These are phyloP conservation scores for Elysia crispata DNA, from an alignment of 2,888 invertebrate species.

Conservation along the genomic window DNA sequence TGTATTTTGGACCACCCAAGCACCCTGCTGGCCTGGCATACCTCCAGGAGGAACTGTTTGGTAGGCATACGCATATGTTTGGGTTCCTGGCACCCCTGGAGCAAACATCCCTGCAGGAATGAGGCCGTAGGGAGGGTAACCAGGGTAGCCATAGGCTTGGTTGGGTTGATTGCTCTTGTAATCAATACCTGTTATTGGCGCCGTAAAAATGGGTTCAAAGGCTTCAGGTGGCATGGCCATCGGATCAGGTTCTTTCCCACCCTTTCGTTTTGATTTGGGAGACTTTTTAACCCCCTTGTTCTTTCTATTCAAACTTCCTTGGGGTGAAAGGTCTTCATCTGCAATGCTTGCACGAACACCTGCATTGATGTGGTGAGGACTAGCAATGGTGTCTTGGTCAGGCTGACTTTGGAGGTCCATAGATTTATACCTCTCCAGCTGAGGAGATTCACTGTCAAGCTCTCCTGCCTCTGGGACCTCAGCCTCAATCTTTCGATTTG, in stretches of 20 bases:
- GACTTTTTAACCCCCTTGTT: constrained; percentile 52
- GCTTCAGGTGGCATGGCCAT: constrained; percentile 64
- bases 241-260: constrained; percentile 58
- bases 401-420: constrained; percentile 52
- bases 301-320: constrained; percentile 51
- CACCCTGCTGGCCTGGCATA: constrained; percentile 57
- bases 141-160: constrained; percentile 37
- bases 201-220: constrained; percentile 66
- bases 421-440: constrained; percentile 48
- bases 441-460: constrained; percentile 18
- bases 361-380: constrained; percentile 51
- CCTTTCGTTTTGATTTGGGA: constrained; percentile 52
- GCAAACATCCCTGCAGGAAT: constrained; percentile 52
- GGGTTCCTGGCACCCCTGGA: constrained; percentile 51
- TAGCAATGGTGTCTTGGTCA: constrained; percentile 50
- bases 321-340: constrained; percentile 35
- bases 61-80: constrained; percentile 56
- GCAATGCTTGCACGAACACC: constrained; percentile 50
- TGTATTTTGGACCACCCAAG: constrained; percentile 64
- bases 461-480: constrained; percentile 46
- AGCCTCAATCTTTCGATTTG: constrained; percentile 36
- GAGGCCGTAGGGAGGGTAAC: constrained; percentile 56
- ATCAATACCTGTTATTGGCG: constrained; percentile 51
- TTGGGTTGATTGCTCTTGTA: constrained; percentile 55
- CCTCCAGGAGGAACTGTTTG: constrained; percentile 49